Evolutionary conservation across 1,140 invertebrate genomes (phyloP).

Genomic region (Drepana arcuata): DNA sequence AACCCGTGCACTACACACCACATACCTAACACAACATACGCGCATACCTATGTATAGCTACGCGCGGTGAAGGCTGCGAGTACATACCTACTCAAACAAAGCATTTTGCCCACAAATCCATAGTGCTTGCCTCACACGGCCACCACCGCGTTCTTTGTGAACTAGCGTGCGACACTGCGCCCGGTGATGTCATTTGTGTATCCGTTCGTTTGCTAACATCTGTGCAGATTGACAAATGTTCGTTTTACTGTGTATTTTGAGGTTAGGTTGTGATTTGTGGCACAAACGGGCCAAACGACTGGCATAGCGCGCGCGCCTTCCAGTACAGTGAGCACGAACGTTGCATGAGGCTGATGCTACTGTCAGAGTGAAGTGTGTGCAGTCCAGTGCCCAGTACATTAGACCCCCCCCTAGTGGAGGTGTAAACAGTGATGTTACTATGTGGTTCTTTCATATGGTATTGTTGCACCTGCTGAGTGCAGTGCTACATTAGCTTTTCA

Average conservation of each 20-base stretch:
- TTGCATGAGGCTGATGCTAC: too few relatives aligned
- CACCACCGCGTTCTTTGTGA: conserved; percentile 41
- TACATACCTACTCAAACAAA: conserved; percentile 66
- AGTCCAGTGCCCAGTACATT: too few relatives aligned
- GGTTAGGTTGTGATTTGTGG: conserved; percentile 58
- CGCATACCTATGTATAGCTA: conserved; percentile 54
- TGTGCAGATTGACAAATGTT: conserved; percentile 54
- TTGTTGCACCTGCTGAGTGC: too few relatives aligned
- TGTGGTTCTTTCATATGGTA: too few relatives aligned
- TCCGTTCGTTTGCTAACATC: conserved; percentile 52
- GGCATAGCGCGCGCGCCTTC: not conserved
- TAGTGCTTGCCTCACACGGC: conserved; percentile 31
- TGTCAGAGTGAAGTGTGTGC: too few relatives aligned
- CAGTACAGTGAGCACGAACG: too few relatives aligned
- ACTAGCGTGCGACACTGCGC: conserved; percentile 26
- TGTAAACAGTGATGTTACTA: too few relatives aligned
- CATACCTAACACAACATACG: conserved; percentile 53
- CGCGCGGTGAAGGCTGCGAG: conserved; percentile 56
- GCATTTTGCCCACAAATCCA: conserved; percentile 60
- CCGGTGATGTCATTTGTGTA: conserved; percentile 37
- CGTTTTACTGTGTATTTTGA: conserved; percentile 58
- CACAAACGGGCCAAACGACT: conserved; percentile 11
- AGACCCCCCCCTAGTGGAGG: too few relatives aligned
- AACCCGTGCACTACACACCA: conserved; percentile 52
- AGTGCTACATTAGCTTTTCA: too few relatives aligned